phyloP scores from a whole-genome alignment of 1,140 invertebrate species.

The Dinoponera quadriceps region DNA sequence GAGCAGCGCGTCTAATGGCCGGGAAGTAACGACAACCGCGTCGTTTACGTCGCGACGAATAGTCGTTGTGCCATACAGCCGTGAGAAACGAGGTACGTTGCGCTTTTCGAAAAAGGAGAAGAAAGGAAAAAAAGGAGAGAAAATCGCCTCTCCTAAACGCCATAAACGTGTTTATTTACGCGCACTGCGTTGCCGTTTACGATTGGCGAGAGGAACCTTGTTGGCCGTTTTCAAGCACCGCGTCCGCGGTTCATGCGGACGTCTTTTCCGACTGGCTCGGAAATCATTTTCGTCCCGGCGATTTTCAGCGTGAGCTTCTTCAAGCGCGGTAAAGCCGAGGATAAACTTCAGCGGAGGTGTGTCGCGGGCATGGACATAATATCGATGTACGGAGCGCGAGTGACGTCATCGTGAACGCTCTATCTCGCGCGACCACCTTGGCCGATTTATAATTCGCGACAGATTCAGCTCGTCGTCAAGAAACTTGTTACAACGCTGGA shows the following conservation, averaged over 20 bases:
- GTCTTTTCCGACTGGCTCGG: background rate
- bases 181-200: constrained; percentile 9
- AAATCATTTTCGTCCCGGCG: constrained; percentile 40
- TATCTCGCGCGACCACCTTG: no score
- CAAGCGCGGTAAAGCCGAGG: constrained; percentile 23
- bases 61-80: background rate
- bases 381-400: background rate
- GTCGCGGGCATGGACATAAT: background rate
- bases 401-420: no score
- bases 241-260: background rate
- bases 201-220: background rate
- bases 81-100: constrained; percentile 21
- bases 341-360: constrained; percentile 24
- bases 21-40: constrained; percentile 50
- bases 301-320: constrained; percentile 8
- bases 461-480: no score
- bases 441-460: no score
- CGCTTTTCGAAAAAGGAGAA: constrained; percentile 9
- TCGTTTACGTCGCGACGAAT: constrained; percentile 43
- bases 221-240: constrained; percentile 4
- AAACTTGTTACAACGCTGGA: no score
- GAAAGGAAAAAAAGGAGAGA: no score
- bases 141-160: constrained; percentile 13
- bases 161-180: constrained; percentile 35
- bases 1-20: constrained; percentile 36